Percentiles rank a stretch among this genome's conserved stretches.
phyloP scores from a whole-genome alignment of 2,888 invertebrate genomes.

The Stenurella melanura region DNA sequence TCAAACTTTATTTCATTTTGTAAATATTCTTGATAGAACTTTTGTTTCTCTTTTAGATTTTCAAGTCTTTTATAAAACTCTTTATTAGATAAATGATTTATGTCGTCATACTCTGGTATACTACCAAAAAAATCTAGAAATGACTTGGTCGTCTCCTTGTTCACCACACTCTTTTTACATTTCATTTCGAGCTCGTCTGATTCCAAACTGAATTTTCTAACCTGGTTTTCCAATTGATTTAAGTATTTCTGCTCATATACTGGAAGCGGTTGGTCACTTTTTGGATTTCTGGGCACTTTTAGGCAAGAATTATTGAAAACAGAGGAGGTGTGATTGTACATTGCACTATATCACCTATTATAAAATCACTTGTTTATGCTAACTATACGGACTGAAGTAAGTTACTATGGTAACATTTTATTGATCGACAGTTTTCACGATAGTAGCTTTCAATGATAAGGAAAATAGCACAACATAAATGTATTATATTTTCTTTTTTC shows the following conservation, averaged over 20 bases:
- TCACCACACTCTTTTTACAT: constrained; percentile 60
- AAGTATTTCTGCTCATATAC: constrained; percentile 79
- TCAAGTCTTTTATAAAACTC: constrained; percentile 85
- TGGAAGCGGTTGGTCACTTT: constrained; percentile 82
- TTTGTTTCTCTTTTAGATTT: constrained; percentile 80
- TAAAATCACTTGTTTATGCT: constrained; percentile 41
- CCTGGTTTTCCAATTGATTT: constrained; percentile 66
- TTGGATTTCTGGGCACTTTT: constrained; percentile 83
- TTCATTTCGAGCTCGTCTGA: constrained; percentile 64
- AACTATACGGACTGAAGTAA: constrained; percentile 41
- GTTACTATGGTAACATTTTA: constrained; percentile 48
- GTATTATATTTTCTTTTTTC: neutral
- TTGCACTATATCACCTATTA: constrained; percentile 52
- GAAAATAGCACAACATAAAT: neutral
- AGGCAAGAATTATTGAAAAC: constrained; percentile 83
- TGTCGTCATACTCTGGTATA: constrained; percentile 87
- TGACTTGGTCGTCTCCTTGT: constrained; percentile 76
- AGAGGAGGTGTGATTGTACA: constrained; percentile 75
- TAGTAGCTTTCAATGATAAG: neutral
- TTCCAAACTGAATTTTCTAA: constrained; percentile 64
- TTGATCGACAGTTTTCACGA: constrained; percentile 38
- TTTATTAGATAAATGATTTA: constrained; percentile 83
- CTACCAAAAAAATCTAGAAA: constrained; percentile 85
- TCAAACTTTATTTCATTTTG: constrained; percentile 63
- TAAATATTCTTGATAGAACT: constrained; percentile 70